phyloP scores from a whole-genome alignment of 1,140 invertebrate species.

The Lepidurus couesii region DNA sequence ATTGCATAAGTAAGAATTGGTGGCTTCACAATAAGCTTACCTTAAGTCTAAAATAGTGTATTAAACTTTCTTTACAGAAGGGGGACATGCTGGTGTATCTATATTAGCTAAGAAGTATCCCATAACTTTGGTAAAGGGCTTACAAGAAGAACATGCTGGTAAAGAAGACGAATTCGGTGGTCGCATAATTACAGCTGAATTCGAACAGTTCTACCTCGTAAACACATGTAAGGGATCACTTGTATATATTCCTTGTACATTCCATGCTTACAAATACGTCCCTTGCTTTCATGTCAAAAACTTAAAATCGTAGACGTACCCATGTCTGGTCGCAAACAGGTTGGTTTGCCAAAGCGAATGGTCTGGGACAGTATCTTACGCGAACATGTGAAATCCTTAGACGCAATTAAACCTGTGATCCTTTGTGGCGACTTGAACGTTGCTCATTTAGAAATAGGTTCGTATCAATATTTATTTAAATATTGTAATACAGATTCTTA shows the following conservation, averaged over 20 bases:
- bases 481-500: too few relatives aligned
- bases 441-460: constrained; percentile 88
- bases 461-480: too few relatives aligned
- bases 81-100: constrained; percentile 89
- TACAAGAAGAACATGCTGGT: constrained; percentile 66
- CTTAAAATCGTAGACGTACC: constrained; percentile 56
- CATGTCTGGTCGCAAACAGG: constrained; percentile 70
- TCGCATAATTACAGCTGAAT: constrained; percentile 91
- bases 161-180: constrained; percentile 56
- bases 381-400: constrained; percentile 68
- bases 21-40: not conserved
- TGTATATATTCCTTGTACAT: too few relatives aligned
- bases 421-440: constrained; percentile 97
- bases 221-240: constrained; percentile 51
- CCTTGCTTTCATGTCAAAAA: not conserved
- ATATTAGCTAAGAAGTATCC: constrained; percentile 82
- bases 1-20: constrained; percentile 55
- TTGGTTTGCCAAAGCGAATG: constrained; percentile 78
- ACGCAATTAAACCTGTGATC: constrained; percentile 87
- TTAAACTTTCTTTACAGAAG: constrained; percentile 52
- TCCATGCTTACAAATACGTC: too few relatives aligned
- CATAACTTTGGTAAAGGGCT: constrained; percentile 72
- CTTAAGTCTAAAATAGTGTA: not conserved
- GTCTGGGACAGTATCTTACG: constrained; percentile 84
- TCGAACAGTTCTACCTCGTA: constrained; percentile 84